Evolutionary conservation across 1,140 invertebrate species (phyloP), one percentile per base, ranked within the genome.

Genomic region (Aphidius ervi): DNA sequence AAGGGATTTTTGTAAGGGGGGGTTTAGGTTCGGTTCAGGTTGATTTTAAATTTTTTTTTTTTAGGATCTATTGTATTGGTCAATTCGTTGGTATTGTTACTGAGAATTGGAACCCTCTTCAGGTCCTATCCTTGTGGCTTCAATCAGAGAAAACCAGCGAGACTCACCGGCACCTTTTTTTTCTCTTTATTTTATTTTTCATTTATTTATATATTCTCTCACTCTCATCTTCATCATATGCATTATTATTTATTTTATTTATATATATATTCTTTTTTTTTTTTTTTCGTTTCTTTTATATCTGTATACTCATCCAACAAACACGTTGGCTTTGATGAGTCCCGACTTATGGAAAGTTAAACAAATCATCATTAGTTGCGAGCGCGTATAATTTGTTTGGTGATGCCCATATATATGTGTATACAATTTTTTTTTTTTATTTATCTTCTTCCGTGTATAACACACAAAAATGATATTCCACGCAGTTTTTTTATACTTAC

Each of bases 291-390:
- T 55, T 42, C 9, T 52, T 59, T 56, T 62, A 47, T 48, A 61
- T 62, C 57, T 47, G 56, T 63, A 45, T 49, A 54, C 56, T 62
- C 59, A 55, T 67, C 59, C 56, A 56, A 48, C 37, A 45, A 48
- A 39, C 40, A 41, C 4, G 53, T 5, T 55, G n/a, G 45, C 53
- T 62, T 67, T 62, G 60, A 62, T 60, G 58, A 39, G 56, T 56
- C 52, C 56, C 63, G 61, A 64, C 59, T n/a, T 20, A 41, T 54
- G 42, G 9, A 66, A 68, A 68, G 61, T 68, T 64, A 66, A 63
- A 68, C 67, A 68, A 68, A 68, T 68, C 67, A 68, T 68, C 67
- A 65, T 68, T 65, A 67, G 63, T 63, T 57, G 50, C 49, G 7
- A 56, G 57, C 62, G 59, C 62, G 61, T 61, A 63, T 65, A 64